These are phyloP conservation scores for Sorex fumeus DNA, from an alignment of 2,113 vertebrate genomes.

Conservation along the genomic window DNA sequence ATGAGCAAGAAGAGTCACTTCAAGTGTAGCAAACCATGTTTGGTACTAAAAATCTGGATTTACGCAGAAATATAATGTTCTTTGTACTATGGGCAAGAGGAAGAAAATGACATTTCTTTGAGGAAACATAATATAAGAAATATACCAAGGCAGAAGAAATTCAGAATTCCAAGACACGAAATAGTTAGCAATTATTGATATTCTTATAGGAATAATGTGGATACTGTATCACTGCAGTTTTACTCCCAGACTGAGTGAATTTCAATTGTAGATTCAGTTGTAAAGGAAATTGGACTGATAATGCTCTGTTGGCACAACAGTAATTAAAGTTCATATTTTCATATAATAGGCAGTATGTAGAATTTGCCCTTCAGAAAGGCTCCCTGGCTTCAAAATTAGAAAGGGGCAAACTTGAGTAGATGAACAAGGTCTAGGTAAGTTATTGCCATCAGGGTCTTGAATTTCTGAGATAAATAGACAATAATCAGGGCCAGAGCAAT, in stretches of 20 bases:
- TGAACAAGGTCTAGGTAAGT: too few relatives aligned
- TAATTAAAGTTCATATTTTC: neutral
- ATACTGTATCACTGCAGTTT: neutral
- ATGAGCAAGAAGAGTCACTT: neutral
- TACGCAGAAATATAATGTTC: neutral
- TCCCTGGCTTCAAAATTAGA: neutral
- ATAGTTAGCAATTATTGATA: neutral
- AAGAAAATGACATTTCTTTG: neutral
- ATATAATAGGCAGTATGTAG: neutral
- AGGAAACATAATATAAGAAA: neutral
- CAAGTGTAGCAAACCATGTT: neutral
- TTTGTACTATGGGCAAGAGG: neutral
- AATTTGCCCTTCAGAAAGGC: neutral
- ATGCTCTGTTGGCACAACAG: neutral
- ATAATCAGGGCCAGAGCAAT: too few relatives aligned
- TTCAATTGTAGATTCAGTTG: neutral
- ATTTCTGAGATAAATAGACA: neutral
- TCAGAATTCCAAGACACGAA: neutral
- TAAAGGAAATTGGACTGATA: neutral
- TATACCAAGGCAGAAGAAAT: neutral
- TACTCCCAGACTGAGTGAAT: neutral
- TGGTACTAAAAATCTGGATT: neutral
- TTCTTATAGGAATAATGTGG: neutral
- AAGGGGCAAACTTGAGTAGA: too few relatives aligned
- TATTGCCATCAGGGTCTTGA: neutral